Evolutionary conservation across 2,113 vertebrate species (phyloP).

Genomic region (Gambusia affinis): DNA sequence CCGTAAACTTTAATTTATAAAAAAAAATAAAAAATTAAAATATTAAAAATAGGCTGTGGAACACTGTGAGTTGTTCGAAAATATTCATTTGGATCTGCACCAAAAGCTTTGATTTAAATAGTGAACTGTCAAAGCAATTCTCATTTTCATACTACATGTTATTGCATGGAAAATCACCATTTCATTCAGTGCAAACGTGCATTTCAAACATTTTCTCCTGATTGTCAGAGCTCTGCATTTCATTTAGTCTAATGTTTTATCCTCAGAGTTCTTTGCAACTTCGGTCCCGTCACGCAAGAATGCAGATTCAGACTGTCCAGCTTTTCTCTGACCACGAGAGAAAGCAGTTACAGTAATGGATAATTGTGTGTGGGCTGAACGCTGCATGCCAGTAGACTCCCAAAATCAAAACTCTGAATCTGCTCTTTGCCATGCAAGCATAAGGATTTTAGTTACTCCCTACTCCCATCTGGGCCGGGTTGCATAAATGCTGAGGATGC

Average conservation of each 20-base stretch:
- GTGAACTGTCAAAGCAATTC: neutral
- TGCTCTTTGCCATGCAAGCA: slow-evolving; percentile 10
- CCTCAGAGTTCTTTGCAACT: slow-evolving; percentile 20
- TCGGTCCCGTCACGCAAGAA: slow-evolving; percentile 33
- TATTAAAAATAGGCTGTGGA: neutral
- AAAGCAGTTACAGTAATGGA: slow-evolving; percentile 62
- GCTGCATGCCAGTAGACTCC: slow-evolving; percentile 44
- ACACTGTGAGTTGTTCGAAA: neutral
- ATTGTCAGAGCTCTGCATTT: slow-evolving; percentile 13
- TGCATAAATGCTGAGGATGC: slow-evolving; percentile 48
- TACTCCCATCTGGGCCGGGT: slow-evolving; percentile 5
- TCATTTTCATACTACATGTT: too few relatives aligned
- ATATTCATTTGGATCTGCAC: too few relatives aligned
- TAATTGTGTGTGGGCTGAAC: slow-evolving; percentile 53
- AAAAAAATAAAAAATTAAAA: too few relatives aligned
- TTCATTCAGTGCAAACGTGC: neutral
- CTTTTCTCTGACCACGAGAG: slow-evolving; percentile 55
- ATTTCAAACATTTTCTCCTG: neutral
- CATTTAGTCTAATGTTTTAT: slow-evolving; percentile 37
- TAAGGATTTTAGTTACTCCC: slow-evolving; percentile 32
- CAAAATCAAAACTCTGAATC: slow-evolving; percentile 30
- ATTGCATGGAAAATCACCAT: neutral
- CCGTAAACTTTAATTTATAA: too few relatives aligned
- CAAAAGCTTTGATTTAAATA: neutral
- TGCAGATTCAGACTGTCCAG: slow-evolving; percentile 29